phyloP scores from a whole-genome alignment of 1,140 invertebrate genomes.

The Paracyclopina nana region DNA sequence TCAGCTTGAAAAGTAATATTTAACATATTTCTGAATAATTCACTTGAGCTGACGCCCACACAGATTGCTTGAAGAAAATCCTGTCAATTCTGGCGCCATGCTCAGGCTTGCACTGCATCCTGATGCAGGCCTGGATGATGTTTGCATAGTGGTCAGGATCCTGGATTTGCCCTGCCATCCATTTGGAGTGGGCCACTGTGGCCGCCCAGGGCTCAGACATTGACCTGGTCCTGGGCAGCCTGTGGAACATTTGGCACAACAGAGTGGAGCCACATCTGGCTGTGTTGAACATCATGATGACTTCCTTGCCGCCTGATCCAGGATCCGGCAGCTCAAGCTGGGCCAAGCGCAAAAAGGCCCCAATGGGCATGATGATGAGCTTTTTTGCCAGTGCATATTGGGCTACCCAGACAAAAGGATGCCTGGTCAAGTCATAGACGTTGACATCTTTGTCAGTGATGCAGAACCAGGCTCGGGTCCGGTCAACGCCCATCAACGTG shows the following conservation, averaged over 20 bases:
- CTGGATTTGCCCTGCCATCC: too few relatives aligned
- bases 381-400: background rate
- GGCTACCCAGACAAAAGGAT: background rate
- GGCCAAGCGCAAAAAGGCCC: background rate
- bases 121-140: too few relatives aligned
- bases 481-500: background rate
- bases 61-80: too few relatives aligned
- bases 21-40: too few relatives aligned
- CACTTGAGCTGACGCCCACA: too few relatives aligned
- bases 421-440: background rate
- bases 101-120: too few relatives aligned
- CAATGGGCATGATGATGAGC: background rate
- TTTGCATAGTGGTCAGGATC: too few relatives aligned
- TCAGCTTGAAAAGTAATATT: too few relatives aligned
- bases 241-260: background rate
- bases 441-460: background rate
- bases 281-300: background rate
- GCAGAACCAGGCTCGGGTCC: background rate
- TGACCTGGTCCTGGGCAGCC: background rate
- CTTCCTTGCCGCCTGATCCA: background rate
- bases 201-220: background rate
- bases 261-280: background rate
- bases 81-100: too few relatives aligned
- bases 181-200: too few relatives aligned
- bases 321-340: background rate